Evolutionary conservation across 2,113 vertebrate genomes (phyloP).

Genomic region (Lagenorhynchus albirostris): DNA sequence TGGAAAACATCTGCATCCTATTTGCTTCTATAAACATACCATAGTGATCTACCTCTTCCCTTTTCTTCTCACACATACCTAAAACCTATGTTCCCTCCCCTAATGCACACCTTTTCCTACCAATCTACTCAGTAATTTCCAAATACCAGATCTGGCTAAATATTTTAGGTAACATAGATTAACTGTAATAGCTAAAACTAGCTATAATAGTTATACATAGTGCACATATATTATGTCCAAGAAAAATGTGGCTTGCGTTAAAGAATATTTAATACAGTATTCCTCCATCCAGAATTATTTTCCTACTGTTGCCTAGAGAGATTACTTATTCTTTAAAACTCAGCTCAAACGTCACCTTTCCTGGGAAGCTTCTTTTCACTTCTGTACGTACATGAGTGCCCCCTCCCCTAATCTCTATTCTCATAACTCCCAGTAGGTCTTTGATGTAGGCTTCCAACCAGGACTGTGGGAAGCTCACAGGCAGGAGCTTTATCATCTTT

Average conservation of each 20-base stretch:
- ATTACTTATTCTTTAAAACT: neutral
- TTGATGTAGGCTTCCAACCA: too few relatives aligned
- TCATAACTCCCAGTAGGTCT: neutral
- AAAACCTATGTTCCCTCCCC: neutral
- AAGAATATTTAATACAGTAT: neutral
- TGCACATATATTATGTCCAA: neutral
- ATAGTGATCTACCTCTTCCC: neutral
- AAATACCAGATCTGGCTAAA: neutral
- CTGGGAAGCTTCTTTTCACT: neutral
- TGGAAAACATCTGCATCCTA: neutral
- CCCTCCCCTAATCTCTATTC: neutral
- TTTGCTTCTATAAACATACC: neutral
- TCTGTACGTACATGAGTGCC: neutral
- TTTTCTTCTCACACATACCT: neutral
- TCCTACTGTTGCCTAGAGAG: neutral
- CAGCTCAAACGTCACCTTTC: neutral
- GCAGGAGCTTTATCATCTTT: neutral
- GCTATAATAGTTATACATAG: neutral
- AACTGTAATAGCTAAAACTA: neutral
- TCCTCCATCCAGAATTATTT: neutral
- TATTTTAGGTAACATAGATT: neutral
- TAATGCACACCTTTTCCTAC: neutral
- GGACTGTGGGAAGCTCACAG: neutral
- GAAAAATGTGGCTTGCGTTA: neutral
- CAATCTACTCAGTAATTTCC: neutral